Conservation (phyloP, 1,140 invertebrate genomes). For the Meloidogyne exigua region DNA sequence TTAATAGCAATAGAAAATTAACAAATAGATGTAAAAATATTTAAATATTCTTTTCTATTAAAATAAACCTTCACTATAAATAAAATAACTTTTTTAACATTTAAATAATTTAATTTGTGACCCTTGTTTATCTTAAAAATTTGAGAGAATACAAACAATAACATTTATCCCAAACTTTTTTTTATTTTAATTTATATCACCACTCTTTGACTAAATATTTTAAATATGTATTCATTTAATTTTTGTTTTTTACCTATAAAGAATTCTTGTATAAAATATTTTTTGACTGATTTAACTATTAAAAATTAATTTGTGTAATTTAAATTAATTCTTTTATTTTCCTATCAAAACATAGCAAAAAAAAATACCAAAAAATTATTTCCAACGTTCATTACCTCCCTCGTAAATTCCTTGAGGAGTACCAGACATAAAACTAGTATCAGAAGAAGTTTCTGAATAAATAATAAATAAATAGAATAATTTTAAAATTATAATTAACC, state of each 20-base stretch:
- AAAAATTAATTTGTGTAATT: too few relatives aligned
- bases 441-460: not conserved
- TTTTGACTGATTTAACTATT: too few relatives aligned
- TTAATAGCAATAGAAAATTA: constrained; percentile 2
- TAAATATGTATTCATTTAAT: too few relatives aligned
- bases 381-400: not conserved
- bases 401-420: not conserved
- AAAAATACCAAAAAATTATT: not conserved
- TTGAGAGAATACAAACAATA: too few relatives aligned
- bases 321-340: constrained; percentile 5
- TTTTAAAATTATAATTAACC: not conserved
- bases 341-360: not conserved
- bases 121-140: too few relatives aligned
- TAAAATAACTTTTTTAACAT: too few relatives aligned
- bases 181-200: too few relatives aligned
- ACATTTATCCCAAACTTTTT: too few relatives aligned
- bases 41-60: not conserved
- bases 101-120: too few relatives aligned
- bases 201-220: too few relatives aligned
- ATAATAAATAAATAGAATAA: not conserved
- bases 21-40: not conserved
- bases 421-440: not conserved
- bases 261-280: too few relatives aligned
- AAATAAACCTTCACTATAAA: not conserved
- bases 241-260: too few relatives aligned